A percentile compares a stretch with the other conserved stretches of the same genome.
These are phyloP conservation scores for Paramacrobiotus metropolitanus DNA, from an alignment of 1,140 invertebrate species.

Conservation along the genomic window DNA sequence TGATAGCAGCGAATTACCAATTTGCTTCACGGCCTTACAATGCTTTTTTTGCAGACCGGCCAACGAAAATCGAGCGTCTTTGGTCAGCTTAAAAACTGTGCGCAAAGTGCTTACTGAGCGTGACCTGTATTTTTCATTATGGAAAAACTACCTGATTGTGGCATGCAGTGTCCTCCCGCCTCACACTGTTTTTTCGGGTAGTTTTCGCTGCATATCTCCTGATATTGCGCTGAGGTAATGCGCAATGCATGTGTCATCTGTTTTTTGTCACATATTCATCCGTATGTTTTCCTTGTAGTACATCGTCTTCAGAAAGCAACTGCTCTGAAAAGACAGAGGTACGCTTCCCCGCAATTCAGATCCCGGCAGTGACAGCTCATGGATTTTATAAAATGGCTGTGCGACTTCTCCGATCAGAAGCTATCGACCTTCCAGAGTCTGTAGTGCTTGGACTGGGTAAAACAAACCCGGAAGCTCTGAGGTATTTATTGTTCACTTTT, in stretches of 20 bases:
- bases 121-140: constrained; percentile 72
- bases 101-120: constrained; percentile 67
- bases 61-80: constrained; percentile 78
- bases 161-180: constrained; percentile 74
- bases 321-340: neutral
- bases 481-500: constrained; percentile 34
- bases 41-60: constrained; percentile 41
- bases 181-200: constrained; percentile 21
- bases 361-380: constrained; percentile 12
- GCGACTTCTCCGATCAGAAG: constrained; percentile 61
- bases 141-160: constrained; percentile 86
- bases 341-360: neutral
- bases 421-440: constrained; percentile 67
- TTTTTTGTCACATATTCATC: too few species aligned
- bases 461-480: constrained; percentile 69
- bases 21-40: constrained; percentile 8
- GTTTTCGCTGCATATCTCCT: neutral
- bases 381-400: constrained; percentile 72
- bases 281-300: too few species aligned
- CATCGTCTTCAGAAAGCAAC: neutral
- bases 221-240: neutral
- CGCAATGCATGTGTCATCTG: too few species aligned
- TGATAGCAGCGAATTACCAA: neutral
- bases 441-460: constrained; percentile 75
- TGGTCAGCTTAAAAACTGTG: constrained; percentile 47